Percentiles rank a stretch among this genome's conserved stretches.
phyloP scores from a whole-genome alignment of 2,113 vertebrate genomes.

The Phylloscopus trochilus region DNA sequence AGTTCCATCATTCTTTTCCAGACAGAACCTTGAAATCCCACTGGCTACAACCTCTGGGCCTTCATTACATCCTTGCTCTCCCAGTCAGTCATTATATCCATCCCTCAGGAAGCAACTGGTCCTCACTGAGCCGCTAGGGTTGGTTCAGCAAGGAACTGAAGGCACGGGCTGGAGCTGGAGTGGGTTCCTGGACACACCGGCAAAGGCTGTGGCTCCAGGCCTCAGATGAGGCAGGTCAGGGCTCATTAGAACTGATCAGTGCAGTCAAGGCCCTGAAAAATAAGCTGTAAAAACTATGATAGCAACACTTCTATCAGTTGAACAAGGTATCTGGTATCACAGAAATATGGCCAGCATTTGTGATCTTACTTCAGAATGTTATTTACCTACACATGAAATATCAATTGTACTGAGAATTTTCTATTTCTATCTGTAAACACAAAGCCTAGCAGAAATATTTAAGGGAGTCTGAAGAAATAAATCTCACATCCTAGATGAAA shows the following conservation, averaged over 20 bases:
- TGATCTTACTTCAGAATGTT: background rate
- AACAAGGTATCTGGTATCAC: background rate
- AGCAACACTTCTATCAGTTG: background rate
- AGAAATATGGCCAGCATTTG: background rate
- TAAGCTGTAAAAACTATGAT: background rate
- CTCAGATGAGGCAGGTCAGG: background rate
- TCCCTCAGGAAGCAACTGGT: background rate
- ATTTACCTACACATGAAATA: background rate
- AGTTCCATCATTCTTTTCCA: background rate
- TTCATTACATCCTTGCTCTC: background rate
- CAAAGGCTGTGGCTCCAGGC: background rate
- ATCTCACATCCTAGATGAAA: background rate
- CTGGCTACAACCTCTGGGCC: no score
- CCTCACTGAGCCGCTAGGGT: background rate
- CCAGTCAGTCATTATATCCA: no score
- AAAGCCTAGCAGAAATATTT: background rate
- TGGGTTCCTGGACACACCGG: background rate
- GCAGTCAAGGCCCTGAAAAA: background rate
- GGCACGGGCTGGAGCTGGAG: background rate
- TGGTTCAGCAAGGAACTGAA: background rate
- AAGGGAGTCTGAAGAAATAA: background rate
- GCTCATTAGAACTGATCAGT: background rate
- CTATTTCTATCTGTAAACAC: background rate
- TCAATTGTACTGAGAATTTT: background rate
- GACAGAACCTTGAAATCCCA: background rate